Evolutionary conservation across 1,140 invertebrate species (phyloP), one percentile per base, ranked within the genome.

Genomic region (Lasioglossum albipes): DNA sequence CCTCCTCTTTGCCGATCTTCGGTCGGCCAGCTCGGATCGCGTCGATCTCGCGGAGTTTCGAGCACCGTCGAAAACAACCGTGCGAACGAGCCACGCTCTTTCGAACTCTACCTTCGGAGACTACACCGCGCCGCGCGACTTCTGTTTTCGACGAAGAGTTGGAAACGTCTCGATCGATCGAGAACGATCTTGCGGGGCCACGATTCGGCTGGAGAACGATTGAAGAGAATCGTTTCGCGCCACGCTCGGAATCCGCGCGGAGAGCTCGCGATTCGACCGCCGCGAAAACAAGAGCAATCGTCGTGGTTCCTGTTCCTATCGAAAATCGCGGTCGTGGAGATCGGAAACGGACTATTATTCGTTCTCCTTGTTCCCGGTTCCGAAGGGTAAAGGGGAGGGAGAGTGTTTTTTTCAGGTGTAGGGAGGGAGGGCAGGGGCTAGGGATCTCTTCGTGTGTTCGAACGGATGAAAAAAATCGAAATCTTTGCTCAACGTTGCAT

Each of bases 401-500:
- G 20, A 41, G 69, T 52, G 45, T 12, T 49, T 49, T 49, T 49
- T 12, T 45, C 45, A 13, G 36, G 36, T 36, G 36, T 36, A 36
- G 69, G 69, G 36, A 54, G 18, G 31, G 0, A 36, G 52, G 31
- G 41, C 27, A 59, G 59, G n/a, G 20, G 16, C 45, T 31, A 76
- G 42, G 61, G 59, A 73, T 86, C 80, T 84, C 75, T 83, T 85
- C 80, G 80, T 75, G 64, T 75, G 80, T 75, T 84, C 84, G 79
- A 85, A 84, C 79, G 79, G 84, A 86, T 85, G 85, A 72, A 52
- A 45, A 49, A 49, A 86, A 86, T 86, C 84, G 84, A 85, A 86
- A 86, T 86, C 84, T 86, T 86, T 86, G 84, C 84, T 86, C 84
- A 86, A 86, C 75, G 71, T 86, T 86, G 84, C 81, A 80, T 85